Percentiles rank a stretch among this genome's conserved stretches.
phyloP scores from a whole-genome alignment of 1,140 invertebrate species.

The Penaeus japonicus region DNA sequence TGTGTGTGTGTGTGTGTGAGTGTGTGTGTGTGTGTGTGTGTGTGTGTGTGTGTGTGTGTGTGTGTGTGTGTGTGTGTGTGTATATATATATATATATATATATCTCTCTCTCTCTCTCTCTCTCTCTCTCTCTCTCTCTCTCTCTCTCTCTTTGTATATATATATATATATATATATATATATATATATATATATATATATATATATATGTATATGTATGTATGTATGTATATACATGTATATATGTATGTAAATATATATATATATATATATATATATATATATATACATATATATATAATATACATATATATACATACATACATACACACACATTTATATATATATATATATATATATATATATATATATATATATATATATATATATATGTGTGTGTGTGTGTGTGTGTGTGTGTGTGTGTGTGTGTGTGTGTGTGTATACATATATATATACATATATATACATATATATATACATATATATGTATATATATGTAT shows the following conservation, averaged over 20 bases:
- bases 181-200: not conserved
- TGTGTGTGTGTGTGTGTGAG: too few species aligned
- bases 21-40: too few species aligned
- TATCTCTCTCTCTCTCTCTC: too few species aligned
- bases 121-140: too few species aligned
- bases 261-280: not conserved
- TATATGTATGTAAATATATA: too few species aligned
- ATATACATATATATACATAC: not conserved
- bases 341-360: slow-evolving; percentile 6
- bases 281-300: not conserved
- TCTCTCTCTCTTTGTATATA: too few species aligned
- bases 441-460: not conserved
- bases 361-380: slow-evolving; percentile 6
- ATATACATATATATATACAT: not conserved
- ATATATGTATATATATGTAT: not conserved
- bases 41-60: too few species aligned
- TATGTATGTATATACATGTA: not conserved
- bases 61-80: too few species aligned
- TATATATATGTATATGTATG: not conserved
- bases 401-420: not conserved
- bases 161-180: not conserved
- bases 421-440: not conserved
- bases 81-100: too few species aligned
- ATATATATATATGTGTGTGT: not conserved
- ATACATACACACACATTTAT: not conserved